These are phyloP conservation scores for Trochalopteron elliotii DNA, from an alignment of 2,113 vertebrate genomes.

Conservation along the genomic window DNA sequence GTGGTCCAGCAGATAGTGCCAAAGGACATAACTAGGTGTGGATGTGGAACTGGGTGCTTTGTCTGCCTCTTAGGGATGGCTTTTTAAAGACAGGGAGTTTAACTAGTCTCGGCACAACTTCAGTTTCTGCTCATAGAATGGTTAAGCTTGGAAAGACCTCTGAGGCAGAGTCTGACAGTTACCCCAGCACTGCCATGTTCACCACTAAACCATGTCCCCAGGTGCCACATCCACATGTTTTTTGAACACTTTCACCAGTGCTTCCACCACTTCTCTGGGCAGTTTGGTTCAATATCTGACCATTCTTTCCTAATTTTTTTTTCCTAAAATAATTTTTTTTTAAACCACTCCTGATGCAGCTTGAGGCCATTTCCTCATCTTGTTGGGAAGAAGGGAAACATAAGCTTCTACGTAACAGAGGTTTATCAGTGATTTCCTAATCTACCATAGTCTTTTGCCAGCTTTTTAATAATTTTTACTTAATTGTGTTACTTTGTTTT, in stretches of 20 bases:
- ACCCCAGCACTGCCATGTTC: rapidly evolving
- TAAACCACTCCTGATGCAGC: background rate
- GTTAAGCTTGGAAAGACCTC: background rate
- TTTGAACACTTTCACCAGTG: background rate
- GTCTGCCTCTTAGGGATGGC: background rate
- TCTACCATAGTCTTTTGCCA: background rate
- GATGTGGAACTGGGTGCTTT: background rate
- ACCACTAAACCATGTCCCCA: background rate
- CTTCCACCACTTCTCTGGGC: background rate
- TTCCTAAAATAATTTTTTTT: background rate
- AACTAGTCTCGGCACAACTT: background rate
- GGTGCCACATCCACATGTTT: rapidly evolving
- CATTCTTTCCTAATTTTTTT: background rate
- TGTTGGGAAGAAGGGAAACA: background rate
- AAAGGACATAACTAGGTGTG: background rate
- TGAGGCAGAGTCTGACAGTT: background rate
- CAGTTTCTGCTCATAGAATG: background rate
- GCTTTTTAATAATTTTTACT: background rate
- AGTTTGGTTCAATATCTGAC: background rate
- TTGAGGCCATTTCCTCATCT: background rate
- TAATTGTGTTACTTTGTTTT: background rate
- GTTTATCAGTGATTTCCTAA: background rate
- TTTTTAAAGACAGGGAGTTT: background rate
- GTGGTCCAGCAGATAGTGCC: background rate
- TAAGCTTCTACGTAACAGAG: background rate